Evolutionary conservation across 2,113 vertebrate genomes (phyloP).

Genomic region (Montifringilla adamsi): DNA sequence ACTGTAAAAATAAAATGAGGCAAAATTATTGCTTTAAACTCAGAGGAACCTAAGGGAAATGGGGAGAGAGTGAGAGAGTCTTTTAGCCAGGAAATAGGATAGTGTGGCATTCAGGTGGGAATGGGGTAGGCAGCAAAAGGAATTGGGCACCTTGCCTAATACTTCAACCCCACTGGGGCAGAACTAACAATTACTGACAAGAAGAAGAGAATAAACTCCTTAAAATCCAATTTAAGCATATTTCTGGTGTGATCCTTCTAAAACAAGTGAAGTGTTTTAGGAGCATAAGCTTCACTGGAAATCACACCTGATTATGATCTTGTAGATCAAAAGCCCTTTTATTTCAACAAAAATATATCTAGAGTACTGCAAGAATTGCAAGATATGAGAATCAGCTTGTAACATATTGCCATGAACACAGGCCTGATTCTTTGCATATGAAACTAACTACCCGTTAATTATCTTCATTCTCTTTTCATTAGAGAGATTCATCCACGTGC

Average conservation of each 20-base stretch:
- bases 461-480: not conserved
- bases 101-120: not conserved
- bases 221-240: not conserved
- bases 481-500: fast-evolving
- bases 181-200: not conserved
- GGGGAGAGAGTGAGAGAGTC: not conserved
- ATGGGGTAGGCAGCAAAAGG: not conserved
- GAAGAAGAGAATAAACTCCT: not conserved
- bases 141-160: not conserved
- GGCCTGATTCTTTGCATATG: not conserved
- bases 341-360: not conserved
- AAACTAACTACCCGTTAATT: not conserved
- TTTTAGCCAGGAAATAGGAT: not conserved
- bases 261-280: not conserved
- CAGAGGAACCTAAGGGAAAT: not conserved
- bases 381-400: not conserved
- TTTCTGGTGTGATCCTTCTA: not conserved
- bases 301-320: not conserved
- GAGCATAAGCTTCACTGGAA: not conserved
- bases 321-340: not conserved
- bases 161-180: not conserved
- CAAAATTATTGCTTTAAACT: not conserved
- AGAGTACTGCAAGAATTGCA: not conserved
- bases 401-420: not conserved
- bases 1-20: not conserved